A percentile compares a stretch with the other conserved stretches of the same genome.
phyloP scores from a whole-genome alignment of 2,888 invertebrate species.

The Lasioglossum calceatum region DNA sequence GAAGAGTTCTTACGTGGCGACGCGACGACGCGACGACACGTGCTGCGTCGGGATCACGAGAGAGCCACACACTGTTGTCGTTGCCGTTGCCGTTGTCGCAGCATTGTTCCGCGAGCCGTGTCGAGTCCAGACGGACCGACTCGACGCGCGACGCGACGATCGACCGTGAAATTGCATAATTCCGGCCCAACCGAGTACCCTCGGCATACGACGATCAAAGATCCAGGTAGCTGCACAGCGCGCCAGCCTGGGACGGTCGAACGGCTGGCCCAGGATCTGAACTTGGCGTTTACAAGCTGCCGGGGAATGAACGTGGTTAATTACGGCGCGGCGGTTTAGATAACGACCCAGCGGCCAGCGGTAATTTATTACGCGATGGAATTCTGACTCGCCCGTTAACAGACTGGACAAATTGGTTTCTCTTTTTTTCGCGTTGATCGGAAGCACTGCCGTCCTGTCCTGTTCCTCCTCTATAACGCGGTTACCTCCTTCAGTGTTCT shows the following conservation, averaged over 20 bases:
- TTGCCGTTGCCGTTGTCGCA: not conserved
- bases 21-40: slow-evolving; percentile 5
- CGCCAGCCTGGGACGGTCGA: not conserved
- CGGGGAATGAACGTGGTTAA: not conserved
- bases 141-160: not conserved
- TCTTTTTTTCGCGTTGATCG: too few species aligned
- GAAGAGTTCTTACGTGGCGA: slow-evolving; percentile 29
- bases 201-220: not conserved
- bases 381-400: not conserved
- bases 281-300: slow-evolving; percentile 3
- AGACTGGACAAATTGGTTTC: too few species aligned
- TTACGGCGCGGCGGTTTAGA: slow-evolving; percentile 4
- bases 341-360: not conserved
- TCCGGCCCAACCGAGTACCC: not conserved
- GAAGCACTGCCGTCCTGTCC: too few species aligned
- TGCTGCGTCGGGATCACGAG: slow-evolving; percentile 1
- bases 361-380: not conserved
- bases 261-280: not conserved
- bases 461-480: too few species aligned
- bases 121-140: not conserved
- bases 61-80: not conserved
- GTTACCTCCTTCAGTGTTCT: too few species aligned
- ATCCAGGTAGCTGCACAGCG: not conserved
- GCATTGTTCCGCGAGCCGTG: not conserved
- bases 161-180: slow-evolving; percentile 31